Conservation (phyloP, 2,113 vertebrate genomes). For the Butastur rufipennis region DNA sequence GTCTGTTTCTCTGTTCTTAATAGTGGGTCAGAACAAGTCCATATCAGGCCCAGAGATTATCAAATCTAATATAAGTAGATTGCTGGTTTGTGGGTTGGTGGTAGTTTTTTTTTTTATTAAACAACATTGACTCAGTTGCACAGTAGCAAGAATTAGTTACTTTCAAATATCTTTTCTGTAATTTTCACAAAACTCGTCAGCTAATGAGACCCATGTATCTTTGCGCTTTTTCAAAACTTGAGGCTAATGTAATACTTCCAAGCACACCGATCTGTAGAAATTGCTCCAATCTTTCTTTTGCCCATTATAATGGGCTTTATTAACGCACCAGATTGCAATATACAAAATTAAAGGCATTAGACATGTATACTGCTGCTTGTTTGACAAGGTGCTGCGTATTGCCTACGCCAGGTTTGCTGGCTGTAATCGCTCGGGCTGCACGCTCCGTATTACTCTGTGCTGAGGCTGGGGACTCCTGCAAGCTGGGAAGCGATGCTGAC, state of each 20-base stretch:
- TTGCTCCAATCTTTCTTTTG: neutral
- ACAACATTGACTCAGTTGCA: neutral
- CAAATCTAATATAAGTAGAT: neutral
- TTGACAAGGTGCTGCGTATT: neutral
- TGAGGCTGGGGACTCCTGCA: neutral
- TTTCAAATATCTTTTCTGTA: neutral
- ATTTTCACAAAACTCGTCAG: neutral
- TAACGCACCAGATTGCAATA: neutral
- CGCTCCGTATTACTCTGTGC: neutral
- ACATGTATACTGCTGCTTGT: neutral
- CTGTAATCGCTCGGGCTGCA: neutral
- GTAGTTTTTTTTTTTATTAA: neutral
- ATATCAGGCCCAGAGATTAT: neutral
- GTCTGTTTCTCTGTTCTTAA: neutral
- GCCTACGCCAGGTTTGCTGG: neutral
- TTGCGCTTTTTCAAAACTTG: neutral
- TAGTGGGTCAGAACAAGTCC: neutral
- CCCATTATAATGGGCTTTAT: neutral
- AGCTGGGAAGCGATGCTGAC: neutral
- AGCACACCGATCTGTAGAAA: neutral
- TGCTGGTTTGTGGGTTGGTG: neutral
- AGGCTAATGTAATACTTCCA: neutral
- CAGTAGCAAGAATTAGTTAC: neutral
- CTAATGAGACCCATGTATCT: neutral
- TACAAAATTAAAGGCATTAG: slow-evolving; percentile 28